Evolutionary conservation across 2,113 vertebrate genomes (phyloP).

Genomic region (Dryoscopus gambensis): DNA sequence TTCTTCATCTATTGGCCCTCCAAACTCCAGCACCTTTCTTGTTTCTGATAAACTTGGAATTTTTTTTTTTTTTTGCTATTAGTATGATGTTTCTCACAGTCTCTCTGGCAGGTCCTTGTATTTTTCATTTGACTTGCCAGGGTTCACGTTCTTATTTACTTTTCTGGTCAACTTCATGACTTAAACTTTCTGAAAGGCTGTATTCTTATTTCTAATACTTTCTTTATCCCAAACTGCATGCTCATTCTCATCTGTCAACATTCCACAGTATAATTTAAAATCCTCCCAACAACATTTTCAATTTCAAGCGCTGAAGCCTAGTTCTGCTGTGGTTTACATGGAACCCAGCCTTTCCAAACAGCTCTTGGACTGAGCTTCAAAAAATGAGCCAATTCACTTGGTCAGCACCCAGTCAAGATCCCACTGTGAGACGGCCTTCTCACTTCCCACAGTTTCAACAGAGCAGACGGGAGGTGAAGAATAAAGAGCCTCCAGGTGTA

Average conservation of each 20-base stretch:
- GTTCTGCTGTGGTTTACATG: constrained; percentile 33
- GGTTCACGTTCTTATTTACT: neutral
- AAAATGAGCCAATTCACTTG: neutral
- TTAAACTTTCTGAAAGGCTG: constrained; percentile 25
- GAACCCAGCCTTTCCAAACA: constrained; percentile 47
- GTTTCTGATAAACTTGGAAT: neutral
- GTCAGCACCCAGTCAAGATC: neutral
- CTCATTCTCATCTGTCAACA: constrained; percentile 48
- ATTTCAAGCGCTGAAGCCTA: neutral
- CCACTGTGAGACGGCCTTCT: neutral
- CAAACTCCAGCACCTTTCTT: neutral
- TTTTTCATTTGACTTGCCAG: constrained; percentile 6
- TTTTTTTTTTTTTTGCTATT: neutral
- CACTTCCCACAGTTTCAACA: neutral
- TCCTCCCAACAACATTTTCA: constrained; percentile 7
- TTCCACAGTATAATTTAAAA: constrained; percentile 37
- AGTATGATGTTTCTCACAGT: neutral
- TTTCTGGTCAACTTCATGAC: neutral
- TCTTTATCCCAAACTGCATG: constrained; percentile 7
- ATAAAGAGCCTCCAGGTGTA: neutral
- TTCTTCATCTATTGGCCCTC: neutral
- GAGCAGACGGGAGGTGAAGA: neutral
- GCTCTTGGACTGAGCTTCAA: neutral
- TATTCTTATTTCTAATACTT: constrained; percentile 19
- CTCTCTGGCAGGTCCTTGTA: neutral